phyloP scores from a whole-genome alignment of 2,888 invertebrate genomes.

The Drosophila seclusa region DNA sequence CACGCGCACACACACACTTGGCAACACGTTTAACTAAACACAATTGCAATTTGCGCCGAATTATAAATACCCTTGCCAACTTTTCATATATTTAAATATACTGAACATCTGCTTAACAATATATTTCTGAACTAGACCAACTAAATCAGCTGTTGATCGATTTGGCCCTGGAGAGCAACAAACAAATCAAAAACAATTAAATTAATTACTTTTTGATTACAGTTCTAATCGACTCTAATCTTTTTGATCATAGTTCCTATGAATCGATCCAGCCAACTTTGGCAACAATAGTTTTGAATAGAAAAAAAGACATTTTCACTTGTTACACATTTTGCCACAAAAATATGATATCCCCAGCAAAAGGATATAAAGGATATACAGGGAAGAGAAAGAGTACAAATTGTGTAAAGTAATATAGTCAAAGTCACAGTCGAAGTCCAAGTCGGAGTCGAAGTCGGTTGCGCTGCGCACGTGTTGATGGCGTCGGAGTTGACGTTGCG shows the following conservation, averaged over 20 bases:
- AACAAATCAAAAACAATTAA: background rate
- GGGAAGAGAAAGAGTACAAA: constrained; percentile 32
- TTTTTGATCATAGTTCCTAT: background rate
- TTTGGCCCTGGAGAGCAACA: background rate
- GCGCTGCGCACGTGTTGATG: constrained; percentile 46
- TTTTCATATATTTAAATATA: background rate
- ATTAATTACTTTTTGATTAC: background rate
- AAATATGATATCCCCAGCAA: background rate
- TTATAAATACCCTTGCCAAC: background rate
- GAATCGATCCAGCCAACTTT: too few relatives aligned
- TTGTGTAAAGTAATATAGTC: constrained; percentile 77
- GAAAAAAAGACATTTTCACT: background rate
- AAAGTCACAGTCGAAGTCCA: constrained; percentile 41
- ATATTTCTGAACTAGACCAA: background rate
- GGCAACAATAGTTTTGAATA: background rate
- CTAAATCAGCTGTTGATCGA: background rate
- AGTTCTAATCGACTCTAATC: background rate
- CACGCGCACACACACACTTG: constrained; percentile 5
- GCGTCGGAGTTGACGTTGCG: constrained; percentile 7
- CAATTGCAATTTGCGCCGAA: background rate
- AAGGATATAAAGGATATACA: constrained; percentile 8
- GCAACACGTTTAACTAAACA: background rate
- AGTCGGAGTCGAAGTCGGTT: constrained; percentile 37
- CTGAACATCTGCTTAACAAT: background rate
- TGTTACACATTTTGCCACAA: background rate